Evolutionary conservation across 35 echinoderm and acorn worm species (phyloP).

Genomic region (Ophioderma brevispina): DNA sequence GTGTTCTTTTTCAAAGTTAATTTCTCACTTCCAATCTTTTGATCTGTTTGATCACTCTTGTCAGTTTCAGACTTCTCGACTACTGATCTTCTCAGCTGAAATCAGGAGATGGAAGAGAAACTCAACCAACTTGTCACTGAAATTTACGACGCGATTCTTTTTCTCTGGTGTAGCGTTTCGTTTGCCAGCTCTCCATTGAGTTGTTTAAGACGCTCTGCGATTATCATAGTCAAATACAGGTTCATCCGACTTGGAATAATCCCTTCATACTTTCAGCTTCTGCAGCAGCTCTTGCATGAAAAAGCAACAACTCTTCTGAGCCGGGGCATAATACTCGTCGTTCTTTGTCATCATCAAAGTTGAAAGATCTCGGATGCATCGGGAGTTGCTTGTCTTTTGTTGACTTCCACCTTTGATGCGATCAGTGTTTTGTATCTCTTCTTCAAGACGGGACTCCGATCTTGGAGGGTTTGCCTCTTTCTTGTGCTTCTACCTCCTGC

Average conservation of each 20-base stretch:
- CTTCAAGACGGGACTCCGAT: too few species aligned
- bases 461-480: too few species aligned
- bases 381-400: not conserved
- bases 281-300: constrained; percentile 50
- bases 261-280: constrained; percentile 40
- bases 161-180: constrained; percentile 59
- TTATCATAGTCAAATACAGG: constrained; percentile 44
- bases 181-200: constrained; percentile 75
- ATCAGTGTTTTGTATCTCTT: too few species aligned
- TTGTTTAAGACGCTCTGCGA: constrained; percentile 39
- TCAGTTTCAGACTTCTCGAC: constrained; percentile 9
- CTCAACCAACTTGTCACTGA: constrained; percentile 70
- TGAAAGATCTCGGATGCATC: not conserved
- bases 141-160: constrained; percentile 78
- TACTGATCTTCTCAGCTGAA: constrained; percentile 17
- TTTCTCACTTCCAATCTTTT: constrained; percentile 44
- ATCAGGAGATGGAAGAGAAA: constrained; percentile 45
- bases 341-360: constrained; percentile 18
- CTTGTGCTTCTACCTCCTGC: too few species aligned
- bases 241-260: constrained; percentile 13
- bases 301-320: constrained; percentile 6
- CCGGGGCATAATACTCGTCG: constrained; percentile 3
- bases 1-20: too few species aligned
- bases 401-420: too few species aligned
- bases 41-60: constrained; percentile 24